Evolutionary conservation across 2,797 vertebrate genomes (phyloP), one percentile per base, ranked within the genome.

Genomic region (Bothrops alternatus): DNA sequence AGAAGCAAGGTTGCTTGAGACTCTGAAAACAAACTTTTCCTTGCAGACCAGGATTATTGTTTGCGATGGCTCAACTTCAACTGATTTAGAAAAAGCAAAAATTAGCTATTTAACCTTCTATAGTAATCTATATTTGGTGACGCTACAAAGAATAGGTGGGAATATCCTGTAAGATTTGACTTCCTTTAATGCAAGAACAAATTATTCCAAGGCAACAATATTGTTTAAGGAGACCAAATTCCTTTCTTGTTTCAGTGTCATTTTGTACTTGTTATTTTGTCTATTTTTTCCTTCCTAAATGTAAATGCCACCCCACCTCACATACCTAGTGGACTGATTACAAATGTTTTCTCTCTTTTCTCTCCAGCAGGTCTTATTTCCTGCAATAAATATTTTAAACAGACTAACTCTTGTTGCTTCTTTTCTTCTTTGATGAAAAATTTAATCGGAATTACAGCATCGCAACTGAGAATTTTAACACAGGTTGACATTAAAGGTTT

Each of bases 361-460:
- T 86, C 86, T 91, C 60, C 50, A 58, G 91, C 91, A 92, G 91
- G 87, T 4, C 89, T 90, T 92, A 11, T 58, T 94, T 91, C 95
- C 87, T 93, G 93, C 95, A 97, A 96, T 97, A 97, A 97, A 97
- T 93, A 87, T 94, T 96, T 95, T 93, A 90, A 94, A 96, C 96
- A 95, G 63, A 63, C 32, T 3, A 37, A 6, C 13, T 92, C 11
- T 42, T 23, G 23, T 25, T 11, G 57, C 16, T 88, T 88, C 86
- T 13, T 88, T 87, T 85, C 4, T 2, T 32, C 25, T 20, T 37
- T 53, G 18, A 42, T 37, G 42, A 89, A 50, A 16, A 26, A 20
- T 47, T 88, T 3, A 2, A 26, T 86, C 18, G n/a, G 32, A 6
- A 86, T 23, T n/a, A 16, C 11, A 55, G 47, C 13, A 11, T 26